Evolutionary conservation across 1,140 invertebrate genomes (phyloP).

Genomic region (Pantala flavescens): DNA sequence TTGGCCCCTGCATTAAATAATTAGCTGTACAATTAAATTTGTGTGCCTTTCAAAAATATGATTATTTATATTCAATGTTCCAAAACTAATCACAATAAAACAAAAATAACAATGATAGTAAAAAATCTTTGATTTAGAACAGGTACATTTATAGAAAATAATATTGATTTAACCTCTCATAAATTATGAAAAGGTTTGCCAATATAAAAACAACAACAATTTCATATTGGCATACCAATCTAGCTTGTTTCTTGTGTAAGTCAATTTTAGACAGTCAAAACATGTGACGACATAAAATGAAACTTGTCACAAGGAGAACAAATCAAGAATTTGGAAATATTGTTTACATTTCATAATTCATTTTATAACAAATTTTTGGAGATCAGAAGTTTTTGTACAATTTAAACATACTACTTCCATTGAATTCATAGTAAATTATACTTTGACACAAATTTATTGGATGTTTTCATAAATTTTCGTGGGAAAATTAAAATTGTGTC

Average conservation of each 20-base stretch:
- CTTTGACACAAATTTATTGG: no score
- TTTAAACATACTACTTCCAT: no score
- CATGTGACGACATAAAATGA: no score
- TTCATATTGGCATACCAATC: neutral
- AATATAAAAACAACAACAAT: neutral
- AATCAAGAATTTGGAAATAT: no score
- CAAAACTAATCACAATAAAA: conserved; percentile 8
- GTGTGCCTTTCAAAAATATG: conserved; percentile 4
- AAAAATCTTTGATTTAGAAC: conserved; percentile 10
- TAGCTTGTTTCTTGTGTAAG: neutral
- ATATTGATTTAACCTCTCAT: neutral
- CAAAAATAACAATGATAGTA: neutral
- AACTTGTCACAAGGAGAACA: no score
- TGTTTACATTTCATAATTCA: no score
- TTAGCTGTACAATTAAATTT: neutral
- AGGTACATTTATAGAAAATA: neutral
- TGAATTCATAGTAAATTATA: no score
- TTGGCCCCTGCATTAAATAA: neutral
- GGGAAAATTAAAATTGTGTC: no score
- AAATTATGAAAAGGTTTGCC: neutral
- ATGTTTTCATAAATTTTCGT: no score
- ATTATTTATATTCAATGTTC: neutral
- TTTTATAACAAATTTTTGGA: no score
- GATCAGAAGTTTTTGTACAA: no score
- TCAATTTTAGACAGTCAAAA: no score